Conservation (phyloP, 2,797 vertebrate species). For the Acrocephalus scirpaceus region DNA sequence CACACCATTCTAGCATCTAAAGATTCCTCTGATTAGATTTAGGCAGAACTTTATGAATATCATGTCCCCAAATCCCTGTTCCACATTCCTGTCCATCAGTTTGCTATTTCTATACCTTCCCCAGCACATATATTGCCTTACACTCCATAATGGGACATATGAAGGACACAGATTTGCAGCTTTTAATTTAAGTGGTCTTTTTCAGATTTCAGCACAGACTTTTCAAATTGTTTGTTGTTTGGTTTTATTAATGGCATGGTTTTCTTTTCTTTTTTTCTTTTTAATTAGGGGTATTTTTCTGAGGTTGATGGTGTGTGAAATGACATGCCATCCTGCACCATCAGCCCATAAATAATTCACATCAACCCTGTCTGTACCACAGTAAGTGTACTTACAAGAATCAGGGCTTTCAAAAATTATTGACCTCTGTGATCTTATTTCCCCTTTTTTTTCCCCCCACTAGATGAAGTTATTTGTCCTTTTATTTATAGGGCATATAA, state of each 20-base stretch:
- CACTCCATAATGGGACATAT: neutral
- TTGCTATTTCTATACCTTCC: neutral
- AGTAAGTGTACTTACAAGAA: neutral
- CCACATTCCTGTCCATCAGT: neutral
- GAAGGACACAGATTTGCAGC: neutral
- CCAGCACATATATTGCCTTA: neutral
- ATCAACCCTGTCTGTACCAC: neutral
- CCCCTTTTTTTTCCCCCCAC: neutral
- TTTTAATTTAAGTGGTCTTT: neutral
- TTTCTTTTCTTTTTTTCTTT: neutral
- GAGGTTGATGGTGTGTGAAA: conserved; percentile 32
- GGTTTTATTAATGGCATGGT: neutral
- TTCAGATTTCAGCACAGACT: neutral
- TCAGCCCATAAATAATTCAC: conserved; percentile 32
- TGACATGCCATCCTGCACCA: neutral
- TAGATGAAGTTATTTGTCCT: neutral
- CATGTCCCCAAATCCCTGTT: neutral
- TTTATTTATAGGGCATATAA: neutral
- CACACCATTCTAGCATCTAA: neutral
- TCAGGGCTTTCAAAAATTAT: neutral
- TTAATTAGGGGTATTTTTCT: neutral
- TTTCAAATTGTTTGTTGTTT: neutral
- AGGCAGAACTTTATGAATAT: neutral
- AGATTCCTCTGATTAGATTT: neutral
- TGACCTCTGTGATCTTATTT: neutral